Evolutionary conservation across 1,140 invertebrate species (phyloP), one percentile per base, ranked within the genome.

Genomic region (Tyrophagus putrescentiae): DNA sequence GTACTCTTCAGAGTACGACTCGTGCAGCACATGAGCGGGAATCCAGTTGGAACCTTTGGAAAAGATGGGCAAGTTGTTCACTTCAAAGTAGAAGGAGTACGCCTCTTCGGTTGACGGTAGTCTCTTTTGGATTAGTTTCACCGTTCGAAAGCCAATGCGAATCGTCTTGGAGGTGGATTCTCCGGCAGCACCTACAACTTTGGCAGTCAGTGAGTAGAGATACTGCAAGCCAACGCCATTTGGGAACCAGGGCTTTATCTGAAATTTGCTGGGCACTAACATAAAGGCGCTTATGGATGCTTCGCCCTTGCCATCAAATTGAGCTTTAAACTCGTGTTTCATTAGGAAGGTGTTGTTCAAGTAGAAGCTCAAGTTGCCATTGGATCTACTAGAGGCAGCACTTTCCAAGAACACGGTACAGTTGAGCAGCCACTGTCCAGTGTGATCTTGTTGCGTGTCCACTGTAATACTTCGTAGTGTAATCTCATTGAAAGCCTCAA

Each of bases 31-130:
- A 70, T 88, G 81, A 0, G 83, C 78, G 1, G 94, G 94, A 68
- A 98, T 94, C 79, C 87, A 92, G 73, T 98, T 98, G 27, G 87
- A 85, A 25, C 91, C 95, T 75, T 98, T 98, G 64, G 89, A 82
- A 70, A 96, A 99, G n/a, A 98, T 82, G 16, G 85, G 80, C 4
- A 84, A 68, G 0, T 78, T 82, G 72, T 98, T 99, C 0, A 98
- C 76, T 66, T 78, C 77, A 66, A 97, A 91, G 66, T 86, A 90
- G 72, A 97, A 98, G 13, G 81, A 82, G 1, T 83, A 72, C 28
- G 91, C 91, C 72, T 69, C 52, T 16, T 7, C 36, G 4, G 9
- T 4, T 28, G 41, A n/a, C 21, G 9, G 13, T 5, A 44, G 23
- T 48, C 61, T 31, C 27, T 75, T 70, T 66, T 78, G 73, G 41